Evolutionary conservation across 2,888 invertebrate genomes (phyloP), one percentile per base, ranked within the genome.

Genomic region (Charanyca ferruginea): DNA sequence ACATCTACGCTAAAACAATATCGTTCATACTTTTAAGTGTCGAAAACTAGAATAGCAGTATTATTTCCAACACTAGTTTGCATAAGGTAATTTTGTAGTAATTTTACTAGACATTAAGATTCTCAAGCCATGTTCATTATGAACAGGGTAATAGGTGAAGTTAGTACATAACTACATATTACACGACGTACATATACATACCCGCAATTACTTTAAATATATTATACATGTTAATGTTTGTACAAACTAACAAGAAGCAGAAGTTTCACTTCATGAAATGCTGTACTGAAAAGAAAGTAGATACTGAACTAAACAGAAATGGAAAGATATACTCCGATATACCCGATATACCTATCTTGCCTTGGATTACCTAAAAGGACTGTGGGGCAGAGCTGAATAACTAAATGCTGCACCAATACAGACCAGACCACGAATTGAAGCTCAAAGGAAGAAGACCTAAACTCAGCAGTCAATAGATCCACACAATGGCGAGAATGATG

Each of bases 181-280:
- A 62, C n/a, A n/a, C n/a, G n/a, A n/a, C n/a, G n/a, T n/a, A n/a
- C 41, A 41, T 55, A 48, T 25, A 41, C 69, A 18, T 25, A 55
- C 32, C 11, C 16, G 16, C 5, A 55, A 61, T 57, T 57, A 54
- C 38, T 61, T 72, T 25, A 55, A 45, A 67, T 59, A 48, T 13
- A 73, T 67, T 44, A 51, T 47, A 20, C 18, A 62, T 62, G 74
- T 42, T 16, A 51, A 62, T 55, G 68, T 55, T 20, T 35, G 16
- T 35, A 16, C 20, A 18, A 52, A 28, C 23, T 35, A n/a, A 45
- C 48, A 3, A 18, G n/a, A 42, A 13, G 13, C 32, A 60, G 48
- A 61, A 72, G 47, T 52, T 13, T 25, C n/a, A 61, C 52, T 53
- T 1, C 22, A 25, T 25, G 9, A 38, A 45, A 28, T 32, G 8